phyloP scores from a whole-genome alignment of 1,140 invertebrate species.

The Bombus consobrinus region DNA sequence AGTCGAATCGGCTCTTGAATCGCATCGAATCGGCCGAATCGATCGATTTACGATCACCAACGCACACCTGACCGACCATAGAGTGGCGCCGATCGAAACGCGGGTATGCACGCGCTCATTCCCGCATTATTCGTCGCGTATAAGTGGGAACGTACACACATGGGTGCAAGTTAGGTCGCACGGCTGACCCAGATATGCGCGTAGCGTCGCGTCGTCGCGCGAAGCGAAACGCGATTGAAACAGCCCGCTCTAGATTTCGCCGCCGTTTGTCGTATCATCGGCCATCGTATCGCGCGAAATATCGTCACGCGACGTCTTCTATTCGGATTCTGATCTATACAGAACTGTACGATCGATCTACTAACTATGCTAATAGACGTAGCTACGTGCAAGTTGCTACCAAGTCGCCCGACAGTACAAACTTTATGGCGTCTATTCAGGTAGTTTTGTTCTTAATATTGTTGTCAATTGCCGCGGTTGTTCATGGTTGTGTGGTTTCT shows the following conservation, averaged over 20 bases:
- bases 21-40: neutral
- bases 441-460: neutral
- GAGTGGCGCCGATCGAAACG: slow-evolving; percentile 1
- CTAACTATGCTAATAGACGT: neutral
- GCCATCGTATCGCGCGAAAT: slow-evolving; percentile 1
- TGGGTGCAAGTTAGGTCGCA: neutral
- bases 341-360: neutral
- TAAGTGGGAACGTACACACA: neutral
- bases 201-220: neutral
- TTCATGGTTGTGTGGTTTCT: neutral
- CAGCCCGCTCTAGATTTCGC: slow-evolving; percentile 2
- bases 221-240: neutral
- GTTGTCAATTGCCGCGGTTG: neutral
- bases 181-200: neutral
- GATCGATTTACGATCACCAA: neutral
- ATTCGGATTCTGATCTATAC: neutral
- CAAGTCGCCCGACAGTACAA: neutral
- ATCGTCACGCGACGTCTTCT: neutral
- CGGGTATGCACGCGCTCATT: neutral
- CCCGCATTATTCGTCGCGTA: slow-evolving; percentile 5
- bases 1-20: neutral
- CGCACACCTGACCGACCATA: neutral
- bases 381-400: neutral
- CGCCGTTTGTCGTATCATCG: neutral
- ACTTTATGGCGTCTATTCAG: neutral